Base-by-base conservation (phyloP, 1,140 invertebrate genomes). In the Bradynema listronoti region DNA sequence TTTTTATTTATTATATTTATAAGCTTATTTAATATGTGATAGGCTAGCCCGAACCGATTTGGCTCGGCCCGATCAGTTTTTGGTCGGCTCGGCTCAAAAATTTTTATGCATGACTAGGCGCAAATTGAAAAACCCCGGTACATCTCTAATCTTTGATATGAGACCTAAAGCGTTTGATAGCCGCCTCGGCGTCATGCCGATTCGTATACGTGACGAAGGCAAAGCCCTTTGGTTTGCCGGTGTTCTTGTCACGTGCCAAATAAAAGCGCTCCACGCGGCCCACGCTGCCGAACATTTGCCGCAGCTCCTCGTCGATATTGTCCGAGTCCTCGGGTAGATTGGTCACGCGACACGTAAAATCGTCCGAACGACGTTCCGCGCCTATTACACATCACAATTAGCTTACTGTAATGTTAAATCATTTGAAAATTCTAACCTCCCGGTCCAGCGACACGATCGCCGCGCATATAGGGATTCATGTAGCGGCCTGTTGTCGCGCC, bases 131-230 rank as follows among this genome's bases (percentile, higher is more conserved):
- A n/a, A n/a, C n/a, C n/a, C n/a, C n/a, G 9, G 4, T 43, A 27
- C 36, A 11, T 22, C 27, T 43, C 9, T 9, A 9, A 4, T 9
- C 42, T 22, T 9, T 43, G 9, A 27, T 3, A 39, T 39, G 36
- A 39, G 36, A 39, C 19, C 2, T 92, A 4, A 98, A 84, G 42
- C 83, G 84, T 58, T 85, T 80, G 69, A 98, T 95, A 58, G 94
- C 94, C 72, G 86, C 85, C 16, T 88, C 87, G 34, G 94, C 93
- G 81, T 94, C 90, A 71, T 86, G 85, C 68, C 86, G 83, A 59
- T 86, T 85, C 78, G 88, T 89, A 79, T 91, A 97, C 75, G 93
- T 93, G 45, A 97, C 88, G 77, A 96, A 98, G 30, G 92, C 92
- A 82, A 96, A 97, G 46, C 83, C 83, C 77, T 83, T 83, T 22